phyloP scores from a whole-genome alignment of 2,797 vertebrate species.

The Leptatherina wallacei region DNA sequence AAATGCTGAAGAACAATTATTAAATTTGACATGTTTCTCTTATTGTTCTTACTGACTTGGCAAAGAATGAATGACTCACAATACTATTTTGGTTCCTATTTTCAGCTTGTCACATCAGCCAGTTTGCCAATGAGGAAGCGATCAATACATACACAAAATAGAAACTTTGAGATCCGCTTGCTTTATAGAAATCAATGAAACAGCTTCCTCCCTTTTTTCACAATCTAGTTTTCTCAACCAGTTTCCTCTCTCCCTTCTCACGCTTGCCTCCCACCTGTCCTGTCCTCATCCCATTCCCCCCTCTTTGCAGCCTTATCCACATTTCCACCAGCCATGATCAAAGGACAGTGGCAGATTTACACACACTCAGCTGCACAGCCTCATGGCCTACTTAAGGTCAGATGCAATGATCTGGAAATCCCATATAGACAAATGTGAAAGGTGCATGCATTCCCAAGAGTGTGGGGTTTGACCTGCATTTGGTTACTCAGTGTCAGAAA shows the following conservation, averaged over 20 bases:
- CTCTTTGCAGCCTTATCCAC: conserved; percentile 19
- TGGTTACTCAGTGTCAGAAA: conserved; percentile 21
- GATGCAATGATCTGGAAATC: conserved; percentile 71
- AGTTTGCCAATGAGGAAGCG: conserved; percentile 33
- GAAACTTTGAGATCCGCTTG: conserved; percentile 47
- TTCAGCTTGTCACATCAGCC: conserved; percentile 41
- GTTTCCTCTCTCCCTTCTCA: not conserved
- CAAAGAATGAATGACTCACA: conserved; percentile 42
- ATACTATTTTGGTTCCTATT: conserved; percentile 53
- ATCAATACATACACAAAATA: conserved; percentile 62
- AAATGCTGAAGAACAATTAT: conserved; percentile 40
- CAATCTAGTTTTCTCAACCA: conserved; percentile 1
- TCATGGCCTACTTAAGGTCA: conserved; percentile 64
- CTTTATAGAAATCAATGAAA: conserved; percentile 58
- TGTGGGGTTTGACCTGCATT: conserved; percentile 2
- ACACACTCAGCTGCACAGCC: conserved; percentile 70
- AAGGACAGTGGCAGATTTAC: conserved; percentile 71
- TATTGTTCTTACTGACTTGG: conserved; percentile 23
- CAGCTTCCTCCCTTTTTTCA: conserved; percentile 29
- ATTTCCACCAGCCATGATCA: conserved; percentile 63
- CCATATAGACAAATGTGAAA: conserved; percentile 57
- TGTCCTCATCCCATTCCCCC: conserved; percentile 37
- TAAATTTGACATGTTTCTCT: conserved; percentile 39
- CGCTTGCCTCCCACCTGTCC: conserved; percentile 47
- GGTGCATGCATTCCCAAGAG: conserved; percentile 23